phyloP scores from a whole-genome alignment of 2,113 vertebrate species.

The Haemorhous mexicanus region DNA sequence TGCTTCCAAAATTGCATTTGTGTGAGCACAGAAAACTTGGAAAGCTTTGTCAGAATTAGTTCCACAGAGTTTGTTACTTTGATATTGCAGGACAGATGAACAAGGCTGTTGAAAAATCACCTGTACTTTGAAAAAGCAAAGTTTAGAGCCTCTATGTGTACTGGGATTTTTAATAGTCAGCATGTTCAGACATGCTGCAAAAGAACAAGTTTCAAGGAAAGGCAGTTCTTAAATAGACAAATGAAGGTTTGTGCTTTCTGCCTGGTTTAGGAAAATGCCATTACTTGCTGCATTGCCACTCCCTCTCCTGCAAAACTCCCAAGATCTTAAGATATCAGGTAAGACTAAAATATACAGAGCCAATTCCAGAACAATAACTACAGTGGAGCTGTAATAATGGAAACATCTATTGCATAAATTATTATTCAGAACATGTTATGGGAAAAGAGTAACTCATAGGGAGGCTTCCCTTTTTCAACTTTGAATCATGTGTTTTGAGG shows the following conservation, averaged over 20 bases:
- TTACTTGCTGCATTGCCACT: neutral
- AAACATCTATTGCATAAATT: neutral
- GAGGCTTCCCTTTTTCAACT: neutral
- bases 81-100: neutral
- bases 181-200: constrained; percentile 15
- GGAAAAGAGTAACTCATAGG: neutral
- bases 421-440: neutral
- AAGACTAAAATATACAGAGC: neutral
- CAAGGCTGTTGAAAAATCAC: neutral
- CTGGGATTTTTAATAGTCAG: neutral
- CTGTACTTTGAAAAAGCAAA: constrained; percentile 6
- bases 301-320: neutral
- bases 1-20: neutral
- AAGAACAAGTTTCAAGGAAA: neutral
- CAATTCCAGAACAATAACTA: neutral
- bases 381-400: neutral
- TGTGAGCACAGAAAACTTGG: neutral
- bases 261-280: neutral
- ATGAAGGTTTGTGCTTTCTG: neutral
- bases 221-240: neutral
- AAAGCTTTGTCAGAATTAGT: neutral
- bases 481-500: neutral
- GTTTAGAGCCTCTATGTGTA: neutral
- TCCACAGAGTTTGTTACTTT: neutral
- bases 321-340: neutral